phyloP scores from a whole-genome alignment of 2,888 invertebrate genomes.

The Drosophila ezoana region DNA sequence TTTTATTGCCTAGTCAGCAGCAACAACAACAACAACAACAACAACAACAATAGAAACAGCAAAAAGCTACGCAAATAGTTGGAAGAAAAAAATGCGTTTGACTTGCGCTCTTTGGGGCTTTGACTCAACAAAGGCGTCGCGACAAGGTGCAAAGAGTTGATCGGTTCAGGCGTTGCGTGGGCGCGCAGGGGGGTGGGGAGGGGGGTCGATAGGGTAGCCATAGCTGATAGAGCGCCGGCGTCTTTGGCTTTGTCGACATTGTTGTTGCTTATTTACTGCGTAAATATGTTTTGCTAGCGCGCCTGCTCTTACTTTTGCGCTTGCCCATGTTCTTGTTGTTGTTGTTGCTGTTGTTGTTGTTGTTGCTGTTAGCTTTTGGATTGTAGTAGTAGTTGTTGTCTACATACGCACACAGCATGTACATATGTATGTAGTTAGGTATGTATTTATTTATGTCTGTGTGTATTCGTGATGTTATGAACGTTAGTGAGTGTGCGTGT shows the following conservation, averaged over 20 bases:
- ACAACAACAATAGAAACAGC: constrained; percentile 20
- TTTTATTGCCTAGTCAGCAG: constrained; percentile 36
- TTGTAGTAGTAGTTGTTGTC: constrained; percentile 22
- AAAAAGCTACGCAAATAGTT: constrained; percentile 45
- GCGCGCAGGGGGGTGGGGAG: background rate
- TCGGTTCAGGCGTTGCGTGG: constrained; percentile 27
- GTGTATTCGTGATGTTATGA: constrained; percentile 34
- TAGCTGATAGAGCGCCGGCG: constrained; percentile 63
- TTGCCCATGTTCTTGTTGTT: constrained; percentile 25
- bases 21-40: constrained; percentile 2
- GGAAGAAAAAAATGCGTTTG: constrained; percentile 61
- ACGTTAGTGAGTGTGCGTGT: constrained; percentile 15
- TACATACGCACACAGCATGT: constrained; percentile 24
- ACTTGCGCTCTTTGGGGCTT: constrained; percentile 38
- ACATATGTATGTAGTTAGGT: constrained; percentile 11
- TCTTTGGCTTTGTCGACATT: constrained; percentile 56
- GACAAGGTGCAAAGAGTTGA: constrained; percentile 49
- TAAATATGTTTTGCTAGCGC: constrained; percentile 55
- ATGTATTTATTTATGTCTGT: constrained; percentile 14
- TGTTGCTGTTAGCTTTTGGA: constrained; percentile 44
- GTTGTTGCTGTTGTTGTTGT: constrained; percentile 25
- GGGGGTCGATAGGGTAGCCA: background rate
- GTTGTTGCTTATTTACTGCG: constrained; percentile 65
- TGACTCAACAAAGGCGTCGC: constrained; percentile 19
- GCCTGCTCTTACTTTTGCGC: constrained; percentile 39